A percentile compares a stretch with the other conserved stretches of the same genome.
These are phyloP conservation scores for Diphyllodes magnificus DNA, from an alignment of 2,113 vertebrate species.

Conservation along the genomic window DNA sequence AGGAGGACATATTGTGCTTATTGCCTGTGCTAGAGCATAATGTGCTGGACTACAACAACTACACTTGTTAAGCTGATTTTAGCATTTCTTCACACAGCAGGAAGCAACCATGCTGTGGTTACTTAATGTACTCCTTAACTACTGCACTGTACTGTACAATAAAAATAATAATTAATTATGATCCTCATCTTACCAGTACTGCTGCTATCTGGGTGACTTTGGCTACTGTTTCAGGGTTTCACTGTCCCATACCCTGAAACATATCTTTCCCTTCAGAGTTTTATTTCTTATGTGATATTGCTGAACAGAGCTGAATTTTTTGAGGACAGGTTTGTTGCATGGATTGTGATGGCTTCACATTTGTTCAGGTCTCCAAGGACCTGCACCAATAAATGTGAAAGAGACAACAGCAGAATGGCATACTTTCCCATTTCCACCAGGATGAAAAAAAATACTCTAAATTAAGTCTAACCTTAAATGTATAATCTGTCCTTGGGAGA, in stretches of 20 bases:
- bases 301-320: slow-evolving; percentile 60
- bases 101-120: slow-evolving; percentile 38
- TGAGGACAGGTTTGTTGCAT: slow-evolving; percentile 49
- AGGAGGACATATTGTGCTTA: neutral
- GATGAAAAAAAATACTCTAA: slow-evolving; percentile 66
- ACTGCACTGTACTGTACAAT: slow-evolving; percentile 21
- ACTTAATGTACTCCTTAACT: slow-evolving; percentile 38
- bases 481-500: slow-evolving; percentile 81
- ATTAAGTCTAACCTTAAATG: slow-evolving; percentile 84
- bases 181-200: neutral
- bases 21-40: neutral
- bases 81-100: slow-evolving; percentile 52
- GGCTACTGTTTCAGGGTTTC: neutral
- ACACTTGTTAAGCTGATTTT: slow-evolving; percentile 17
- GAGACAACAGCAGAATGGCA: slow-evolving; percentile 62
- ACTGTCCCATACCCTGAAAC: slow-evolving; percentile 13
- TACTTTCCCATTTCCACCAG: slow-evolving; percentile 72
- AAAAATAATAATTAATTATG: slow-evolving; percentile 42
- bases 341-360: slow-evolving; percentile 58
- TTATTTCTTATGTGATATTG: slow-evolving; percentile 55
- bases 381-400: slow-evolving; percentile 69
- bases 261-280: slow-evolving; percentile 27
- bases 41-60: neutral
- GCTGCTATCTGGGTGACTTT: neutral
- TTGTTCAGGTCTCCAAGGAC: slow-evolving; percentile 69